These are phyloP conservation scores for Hydrophis major DNA, from an alignment of 2,797 vertebrate genomes.

Conservation along the genomic window DNA sequence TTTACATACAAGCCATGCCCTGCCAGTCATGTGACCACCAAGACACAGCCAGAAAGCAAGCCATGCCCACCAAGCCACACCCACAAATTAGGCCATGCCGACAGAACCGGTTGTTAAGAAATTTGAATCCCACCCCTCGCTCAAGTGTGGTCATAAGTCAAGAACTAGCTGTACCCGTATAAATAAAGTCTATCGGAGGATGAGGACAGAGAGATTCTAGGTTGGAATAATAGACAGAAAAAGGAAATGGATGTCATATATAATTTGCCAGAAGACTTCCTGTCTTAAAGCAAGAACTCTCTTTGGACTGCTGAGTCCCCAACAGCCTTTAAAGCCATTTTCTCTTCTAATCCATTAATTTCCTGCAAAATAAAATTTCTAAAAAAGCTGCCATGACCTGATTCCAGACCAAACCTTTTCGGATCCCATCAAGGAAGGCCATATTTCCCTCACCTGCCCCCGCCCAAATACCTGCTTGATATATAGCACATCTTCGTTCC, in stretches of 20 bases:
- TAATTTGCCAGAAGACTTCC: background rate
- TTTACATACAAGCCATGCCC: too few species aligned
- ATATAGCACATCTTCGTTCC: slow-evolving; percentile 61
- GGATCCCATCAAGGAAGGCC: slow-evolving; percentile 56
- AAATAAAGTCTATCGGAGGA: background rate
- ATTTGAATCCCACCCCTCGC: too few species aligned
- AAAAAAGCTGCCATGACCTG: slow-evolving; percentile 41
- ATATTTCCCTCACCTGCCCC: slow-evolving; percentile 45
- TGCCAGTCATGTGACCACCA: too few species aligned
- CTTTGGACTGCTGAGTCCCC: background rate
- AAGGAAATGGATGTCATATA: background rate
- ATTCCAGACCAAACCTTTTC: slow-evolving; percentile 56
- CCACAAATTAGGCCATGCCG: too few species aligned
- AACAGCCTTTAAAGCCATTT: slow-evolving; percentile 16
- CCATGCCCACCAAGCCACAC: too few species aligned
- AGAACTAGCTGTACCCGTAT: background rate
- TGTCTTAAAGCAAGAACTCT: background rate
- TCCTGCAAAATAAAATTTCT: slow-evolving; percentile 48
- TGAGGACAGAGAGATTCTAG: background rate
- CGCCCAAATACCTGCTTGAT: slow-evolving; percentile 60
- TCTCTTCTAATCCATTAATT: slow-evolving; percentile 54
- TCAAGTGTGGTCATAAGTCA: too few species aligned
- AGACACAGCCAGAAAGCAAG: too few species aligned
- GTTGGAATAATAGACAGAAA: background rate
- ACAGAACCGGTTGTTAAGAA: too few species aligned